Evolutionary conservation across 2,888 invertebrate genomes (phyloP), one percentile per base, ranked within the genome.

Genomic region (Torymus tubicola): DNA sequence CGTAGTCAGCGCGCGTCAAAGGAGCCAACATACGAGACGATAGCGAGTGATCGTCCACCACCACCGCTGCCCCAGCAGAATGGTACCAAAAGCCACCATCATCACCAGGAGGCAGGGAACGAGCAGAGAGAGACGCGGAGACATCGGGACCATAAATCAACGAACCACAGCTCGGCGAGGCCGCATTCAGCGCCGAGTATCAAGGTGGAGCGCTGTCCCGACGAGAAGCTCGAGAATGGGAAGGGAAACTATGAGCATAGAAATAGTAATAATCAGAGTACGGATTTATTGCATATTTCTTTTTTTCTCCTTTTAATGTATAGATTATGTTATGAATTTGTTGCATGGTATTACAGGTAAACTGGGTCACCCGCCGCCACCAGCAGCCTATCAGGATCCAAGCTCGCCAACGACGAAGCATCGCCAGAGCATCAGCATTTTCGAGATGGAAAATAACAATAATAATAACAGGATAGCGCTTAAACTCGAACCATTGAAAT

Each of bases 111-210:
- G 57, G n/a, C 63, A 21, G 2, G 31, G 31, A 8, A 55, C 24
- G 52, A 70, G n/a, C 64, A 58, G 18, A 16, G 24, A 31, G 31
- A 31, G 31, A 31, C 31, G 31, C 31, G 31, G 31, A 31, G 31
- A 31, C 31, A 31, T 31, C 31, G 31, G 31, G 31, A 31, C 31
- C 31, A 31, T 31, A 31, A 31, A 4, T 31, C 31, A 5, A 4
- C 0, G 31, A 31, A 31, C 31, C 31, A 31, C 31, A 31, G 31
- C 31, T 31, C 31, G 31, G 84, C 86, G 52, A 84, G 88, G 60
- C 90, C 90, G 4, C 89, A 87, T 67, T 90, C 89, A 0, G 89
- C 90, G 0, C 89, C 89, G 0, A 86, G 89, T 5, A 85, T 89
- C 71, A 89, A 88, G 50, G 84, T 83, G 2, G 87, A 87, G 24